Percentiles rank a stretch among this genome's conserved stretches.
phyloP scores from a whole-genome alignment of 2,888 invertebrate species.

The Cyclophora albipunctata region DNA sequence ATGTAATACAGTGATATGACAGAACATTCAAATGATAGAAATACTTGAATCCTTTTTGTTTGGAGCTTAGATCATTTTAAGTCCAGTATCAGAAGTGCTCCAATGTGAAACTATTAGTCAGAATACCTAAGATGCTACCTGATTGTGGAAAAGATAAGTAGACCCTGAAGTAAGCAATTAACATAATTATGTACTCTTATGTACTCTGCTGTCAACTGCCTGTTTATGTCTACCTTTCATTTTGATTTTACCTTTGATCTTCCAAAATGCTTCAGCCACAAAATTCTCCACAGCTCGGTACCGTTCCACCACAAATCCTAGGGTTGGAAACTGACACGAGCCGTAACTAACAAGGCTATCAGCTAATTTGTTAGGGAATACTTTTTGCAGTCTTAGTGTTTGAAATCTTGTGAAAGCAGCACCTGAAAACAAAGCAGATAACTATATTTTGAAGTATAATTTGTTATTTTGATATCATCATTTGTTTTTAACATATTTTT shows the following conservation, averaged over 20 bases:
- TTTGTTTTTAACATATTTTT: no score
- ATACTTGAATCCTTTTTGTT: no score
- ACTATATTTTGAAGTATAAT: not conserved
- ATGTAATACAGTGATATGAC: no score
- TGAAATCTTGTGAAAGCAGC: conserved; percentile 99
- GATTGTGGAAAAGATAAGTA: no score
- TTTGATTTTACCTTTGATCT: conserved; percentile 81
- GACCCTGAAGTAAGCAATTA: no score
- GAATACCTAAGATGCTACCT: no score
- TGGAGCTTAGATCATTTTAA: no score
- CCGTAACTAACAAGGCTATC: conserved; percentile 96
- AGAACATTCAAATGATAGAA: no score
- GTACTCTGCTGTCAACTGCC: not conserved
- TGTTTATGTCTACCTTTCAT: not conserved
- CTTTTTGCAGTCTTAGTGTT: conserved; percentile 89
- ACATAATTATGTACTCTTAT: no score
- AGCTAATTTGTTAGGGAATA: conserved; percentile 83
- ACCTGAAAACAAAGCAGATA: conserved; percentile 67
- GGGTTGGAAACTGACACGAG: conserved; percentile 98
- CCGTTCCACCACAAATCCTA: conserved; percentile 99
- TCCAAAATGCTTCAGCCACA: conserved; percentile 96
- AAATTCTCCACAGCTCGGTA: conserved; percentile 94
- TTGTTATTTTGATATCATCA: not conserved
- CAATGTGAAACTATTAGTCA: no score
- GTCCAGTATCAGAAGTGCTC: no score